Evolutionary conservation across 2,888 invertebrate species (phyloP).

Genomic region (Oligia fasciuncula): DNA sequence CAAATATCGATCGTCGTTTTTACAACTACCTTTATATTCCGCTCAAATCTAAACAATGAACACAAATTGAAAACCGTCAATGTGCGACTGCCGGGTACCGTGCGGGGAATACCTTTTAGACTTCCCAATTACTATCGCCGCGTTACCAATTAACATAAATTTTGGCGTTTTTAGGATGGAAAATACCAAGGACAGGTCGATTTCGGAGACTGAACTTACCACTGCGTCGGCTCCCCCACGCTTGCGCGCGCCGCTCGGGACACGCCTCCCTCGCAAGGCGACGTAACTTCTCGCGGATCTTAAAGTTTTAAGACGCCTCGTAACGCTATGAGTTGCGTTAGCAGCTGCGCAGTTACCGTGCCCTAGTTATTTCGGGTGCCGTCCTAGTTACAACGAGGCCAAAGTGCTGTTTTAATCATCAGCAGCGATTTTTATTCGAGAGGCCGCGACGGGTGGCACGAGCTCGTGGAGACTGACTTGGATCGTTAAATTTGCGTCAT

Average conservation of each 20-base stretch:
- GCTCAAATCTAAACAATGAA: neutral
- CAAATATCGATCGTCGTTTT: conserved; percentile 12
- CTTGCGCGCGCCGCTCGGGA: conserved; percentile 27
- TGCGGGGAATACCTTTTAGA: conserved; percentile 16
- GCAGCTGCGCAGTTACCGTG: conserved; percentile 87
- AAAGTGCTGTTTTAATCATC: conserved; percentile 87
- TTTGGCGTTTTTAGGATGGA: conserved; percentile 63
- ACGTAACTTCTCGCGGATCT: conserved; percentile 67
- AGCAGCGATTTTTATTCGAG: conserved; percentile 83
- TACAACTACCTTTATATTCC: neutral
- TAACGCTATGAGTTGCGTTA: conserved; percentile 79
- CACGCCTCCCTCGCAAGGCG: conserved; percentile 30
- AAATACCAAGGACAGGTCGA: conserved; percentile 79
- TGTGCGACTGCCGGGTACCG: neutral
- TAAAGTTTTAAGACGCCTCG: conserved; percentile 65
- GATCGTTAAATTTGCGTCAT: conserved; percentile 70
- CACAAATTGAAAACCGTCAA: conserved; percentile 12
- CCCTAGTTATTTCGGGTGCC: conserved; percentile 88
- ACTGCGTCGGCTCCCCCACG: conserved; percentile 66
- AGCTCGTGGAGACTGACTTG: conserved; percentile 78
- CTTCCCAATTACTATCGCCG: conserved; percentile 13
- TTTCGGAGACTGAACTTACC: conserved; percentile 76
- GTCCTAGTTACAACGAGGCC: conserved; percentile 88
- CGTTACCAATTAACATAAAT: conserved; percentile 34
- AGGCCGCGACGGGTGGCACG: conserved; percentile 84